Percentiles rank a stretch among this genome's conserved stretches.
phyloP scores from a whole-genome alignment of 1,140 invertebrate genomes.

The Acarapis woodi region DNA sequence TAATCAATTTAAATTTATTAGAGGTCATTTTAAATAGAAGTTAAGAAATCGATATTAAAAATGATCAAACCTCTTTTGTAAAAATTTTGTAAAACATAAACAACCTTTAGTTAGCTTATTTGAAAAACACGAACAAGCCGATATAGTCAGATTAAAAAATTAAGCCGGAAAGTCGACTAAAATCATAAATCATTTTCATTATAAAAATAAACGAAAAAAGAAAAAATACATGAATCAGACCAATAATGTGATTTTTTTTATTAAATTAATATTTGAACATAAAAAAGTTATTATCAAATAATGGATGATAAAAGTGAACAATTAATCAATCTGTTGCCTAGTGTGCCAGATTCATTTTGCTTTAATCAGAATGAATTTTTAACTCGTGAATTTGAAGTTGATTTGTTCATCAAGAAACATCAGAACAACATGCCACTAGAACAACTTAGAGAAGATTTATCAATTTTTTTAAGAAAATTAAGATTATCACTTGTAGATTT shows the following conservation, averaged over 20 bases:
- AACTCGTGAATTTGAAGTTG: conserved; percentile 46
- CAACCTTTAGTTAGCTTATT: not conserved
- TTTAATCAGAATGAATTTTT: conserved; percentile 5
- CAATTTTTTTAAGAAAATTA: conserved; percentile 20
- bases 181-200: not conserved
- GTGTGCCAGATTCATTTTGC: not conserved
- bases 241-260: not conserved
- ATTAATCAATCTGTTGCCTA: not conserved
- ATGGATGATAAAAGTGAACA: no score
- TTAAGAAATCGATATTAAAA: no score
- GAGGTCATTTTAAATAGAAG: no score
- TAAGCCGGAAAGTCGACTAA: no score
- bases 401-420: conserved; percentile 59
- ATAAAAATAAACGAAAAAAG: not conserved
- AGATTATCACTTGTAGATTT: conserved; percentile 76
- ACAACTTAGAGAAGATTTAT: conserved; percentile 1
- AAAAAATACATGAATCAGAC: not conserved
- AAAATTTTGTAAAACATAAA: no score
- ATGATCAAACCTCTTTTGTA: no score
- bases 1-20: no score
- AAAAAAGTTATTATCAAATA: no score
- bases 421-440: conserved; percentile 37
- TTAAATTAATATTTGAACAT: not conserved
- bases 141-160: not conserved
- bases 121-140: not conserved